Evolutionary conservation across 2,888 invertebrate genomes (phyloP), one percentile per base, ranked within the genome.

Genomic region (Amblyjoppa fuscipennis): DNA sequence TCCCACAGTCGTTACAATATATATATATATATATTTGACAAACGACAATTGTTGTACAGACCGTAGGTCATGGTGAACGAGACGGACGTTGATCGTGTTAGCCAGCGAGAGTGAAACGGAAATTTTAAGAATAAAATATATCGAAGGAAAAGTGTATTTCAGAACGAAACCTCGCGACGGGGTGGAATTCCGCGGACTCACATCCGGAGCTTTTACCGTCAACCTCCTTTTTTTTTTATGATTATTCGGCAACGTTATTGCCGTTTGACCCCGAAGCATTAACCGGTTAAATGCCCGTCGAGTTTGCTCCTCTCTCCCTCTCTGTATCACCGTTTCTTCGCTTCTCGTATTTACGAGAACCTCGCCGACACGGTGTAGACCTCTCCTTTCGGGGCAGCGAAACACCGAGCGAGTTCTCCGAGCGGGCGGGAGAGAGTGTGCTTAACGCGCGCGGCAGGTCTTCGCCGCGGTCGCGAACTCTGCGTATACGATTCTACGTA

Each of bases 171-270:
- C 45, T 49, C 69, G 59, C 61, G 34, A 75, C 73, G 73, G 53
- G 68, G 68, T 45, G 31, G 28, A 64, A 69, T 74, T 69, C 68
- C 59, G 9, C 31, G 49, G 49, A 16, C 64, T 64, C 56, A 49
- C 79, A 28, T 69, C 80, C 75, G 87, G 84, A 86, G 83, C 83
- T 81, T 91, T 91, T 91, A 92, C 91, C 91, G 90, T 86, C 89
- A 76, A 76, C 80, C 80, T 83, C 89, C 87, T 88, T 87, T 45
- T 92, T 92, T 92, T 92, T 92, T 92, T 92, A 92, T 90, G 91
- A 92, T 92, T 91, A 92, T 92, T 92, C 87, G 89, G 87, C 89
- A 87, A 91, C 89, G 90, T 92, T 92, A 92, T 92, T 90, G 91
- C 91, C 91, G 89, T 92, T 92, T 91, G 92, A 93, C 92, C 91